A percentile compares a stretch with the other conserved stretches of the same genome.
Evolutionary conservation across 2,113 vertebrate genomes (phyloP).

Genomic region (Ginglymostoma cirratum): DNA sequence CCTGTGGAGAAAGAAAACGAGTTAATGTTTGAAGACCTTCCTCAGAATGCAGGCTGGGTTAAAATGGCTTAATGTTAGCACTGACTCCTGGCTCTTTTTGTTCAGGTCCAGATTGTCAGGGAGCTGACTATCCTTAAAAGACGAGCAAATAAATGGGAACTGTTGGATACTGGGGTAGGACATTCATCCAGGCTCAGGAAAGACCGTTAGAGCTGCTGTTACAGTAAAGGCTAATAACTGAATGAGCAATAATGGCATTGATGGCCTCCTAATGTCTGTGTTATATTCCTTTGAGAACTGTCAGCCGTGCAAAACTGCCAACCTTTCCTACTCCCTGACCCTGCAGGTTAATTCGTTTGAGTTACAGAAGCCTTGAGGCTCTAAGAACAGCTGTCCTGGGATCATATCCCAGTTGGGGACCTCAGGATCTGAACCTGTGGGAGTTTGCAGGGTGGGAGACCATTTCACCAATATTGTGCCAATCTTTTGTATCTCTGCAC

Average conservation of each 20-base stretch:
- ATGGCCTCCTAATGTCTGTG: neutral
- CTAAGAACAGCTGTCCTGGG: neutral
- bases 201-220: neutral
- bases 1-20: no score
- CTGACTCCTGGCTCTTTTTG: neutral
- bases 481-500: neutral
- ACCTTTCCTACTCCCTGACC: neutral
- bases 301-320: neutral
- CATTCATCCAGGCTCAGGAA: neutral
- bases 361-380: neutral
- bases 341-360: neutral
- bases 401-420: neutral
- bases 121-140: neutral
- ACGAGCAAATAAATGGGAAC: neutral
- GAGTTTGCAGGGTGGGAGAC: neutral
- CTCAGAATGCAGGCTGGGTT: neutral
- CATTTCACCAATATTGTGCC: neutral
- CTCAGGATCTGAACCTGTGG: neutral
- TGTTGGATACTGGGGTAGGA: neutral
- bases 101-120: neutral
- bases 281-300: no score
- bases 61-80: no score
- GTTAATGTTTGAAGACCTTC: no score
- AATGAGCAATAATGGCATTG: neutral
- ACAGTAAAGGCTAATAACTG: neutral